Base-by-base conservation (phyloP, 2,888 invertebrate species). In the Uloborus plumipes region DNA sequence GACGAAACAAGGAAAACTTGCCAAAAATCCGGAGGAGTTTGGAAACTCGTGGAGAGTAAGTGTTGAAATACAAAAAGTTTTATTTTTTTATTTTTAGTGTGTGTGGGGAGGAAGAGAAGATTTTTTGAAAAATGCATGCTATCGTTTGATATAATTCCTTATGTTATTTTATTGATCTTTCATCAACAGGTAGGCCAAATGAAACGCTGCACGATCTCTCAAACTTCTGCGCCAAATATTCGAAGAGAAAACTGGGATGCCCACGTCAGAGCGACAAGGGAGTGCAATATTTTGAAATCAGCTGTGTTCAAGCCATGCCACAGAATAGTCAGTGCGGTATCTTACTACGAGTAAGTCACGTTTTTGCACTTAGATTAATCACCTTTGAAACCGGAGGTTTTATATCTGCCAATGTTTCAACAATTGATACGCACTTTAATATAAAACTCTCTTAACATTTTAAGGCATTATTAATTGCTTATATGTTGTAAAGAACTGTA, bases 11-110 rank as follows among this genome's bases (percentile, higher is more conserved):
- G 90, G 90, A 6, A 86, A 87, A 15, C 89, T 93, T 66, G 91
- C 94, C 83, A 91, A 91, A 64, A 94, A 94, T 86, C 89, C 91
- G 0, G 90, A 90, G 67, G 92, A 92, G 74, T 97, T 98, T 87
- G 97, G 95, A 4, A 92, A 93, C 66, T 95, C 97, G 3, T 98
- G 98, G 98, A 92, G 95, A 72, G 94, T 96, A 1, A 96, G 97
- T 61, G 14, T 49, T 4, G 3, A 59, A 59, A 22, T 20, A 62
- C 1, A 62, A 62, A n/a, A 26, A 62, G 7, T 3, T 3, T 26
- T 22, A 61, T 61, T 53, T 53, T 53, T n/a, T n/a, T n/a, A n/a
- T n/a, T n/a, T n/a, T n/a, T n/a, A n/a, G n/a, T n/a, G n/a, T n/a
- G n/a, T n/a, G n/a, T n/a, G n/a, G n/a, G n/a, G n/a, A n/a, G n/a